Evolutionary conservation across 2,113 vertebrate genomes (phyloP).

Genomic region (Rhabdornis inornatus): DNA sequence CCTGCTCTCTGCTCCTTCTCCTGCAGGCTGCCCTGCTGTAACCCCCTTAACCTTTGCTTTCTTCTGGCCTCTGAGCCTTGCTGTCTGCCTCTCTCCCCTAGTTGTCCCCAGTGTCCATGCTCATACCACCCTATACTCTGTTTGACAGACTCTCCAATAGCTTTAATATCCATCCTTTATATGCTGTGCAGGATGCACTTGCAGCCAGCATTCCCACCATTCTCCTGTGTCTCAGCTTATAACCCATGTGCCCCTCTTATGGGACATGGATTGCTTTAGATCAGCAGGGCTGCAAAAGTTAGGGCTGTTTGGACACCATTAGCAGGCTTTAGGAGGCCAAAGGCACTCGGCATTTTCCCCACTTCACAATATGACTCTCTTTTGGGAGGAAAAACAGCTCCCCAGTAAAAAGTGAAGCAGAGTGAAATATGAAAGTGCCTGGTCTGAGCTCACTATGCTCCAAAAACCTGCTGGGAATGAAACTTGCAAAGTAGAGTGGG

Average conservation of each 20-base stretch:
- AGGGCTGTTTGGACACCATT: background rate
- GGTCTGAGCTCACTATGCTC: background rate
- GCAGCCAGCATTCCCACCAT: accelerated
- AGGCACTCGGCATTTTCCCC: background rate
- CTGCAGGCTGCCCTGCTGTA: background rate
- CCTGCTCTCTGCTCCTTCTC: background rate
- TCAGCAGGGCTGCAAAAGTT: background rate
- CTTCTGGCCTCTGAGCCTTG: background rate
- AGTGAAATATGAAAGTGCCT: background rate
- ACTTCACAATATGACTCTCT: background rate
- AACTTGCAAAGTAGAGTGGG: background rate
- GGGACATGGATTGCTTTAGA: background rate
- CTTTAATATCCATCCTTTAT: background rate
- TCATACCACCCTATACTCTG: background rate
- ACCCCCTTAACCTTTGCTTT: background rate
- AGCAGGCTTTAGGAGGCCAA: background rate
- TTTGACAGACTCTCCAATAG: background rate
- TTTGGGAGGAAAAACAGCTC: background rate
- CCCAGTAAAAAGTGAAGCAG: background rate
- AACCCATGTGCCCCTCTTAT: background rate
- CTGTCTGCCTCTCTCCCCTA: background rate
- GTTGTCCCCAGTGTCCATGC: background rate
- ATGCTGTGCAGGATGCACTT: background rate
- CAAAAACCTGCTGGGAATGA: background rate
- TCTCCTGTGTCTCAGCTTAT: background rate